Conservation (phyloP, 2,888 invertebrate genomes). For the Diachrysia chrysitis region DNA sequence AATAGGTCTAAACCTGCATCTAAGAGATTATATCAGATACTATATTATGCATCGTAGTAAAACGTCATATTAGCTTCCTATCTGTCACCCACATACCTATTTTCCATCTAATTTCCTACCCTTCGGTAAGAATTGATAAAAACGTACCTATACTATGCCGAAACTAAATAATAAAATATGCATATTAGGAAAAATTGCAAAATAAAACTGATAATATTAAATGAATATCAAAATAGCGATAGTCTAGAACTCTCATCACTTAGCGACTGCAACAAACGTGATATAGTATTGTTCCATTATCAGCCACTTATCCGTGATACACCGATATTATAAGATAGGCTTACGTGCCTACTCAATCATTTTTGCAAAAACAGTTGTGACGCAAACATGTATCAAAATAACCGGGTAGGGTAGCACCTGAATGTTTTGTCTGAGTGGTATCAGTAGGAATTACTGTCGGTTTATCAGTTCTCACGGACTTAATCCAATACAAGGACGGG, state of each 20-base stretch:
- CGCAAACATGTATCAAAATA: background rate
- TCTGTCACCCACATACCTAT: too few species aligned
- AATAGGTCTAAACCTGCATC: too few species aligned
- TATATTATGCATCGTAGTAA: too few species aligned
- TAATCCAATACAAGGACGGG: background rate
- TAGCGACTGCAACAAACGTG: background rate
- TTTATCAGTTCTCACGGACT: conserved; percentile 2
- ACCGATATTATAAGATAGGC: conserved; percentile 3
- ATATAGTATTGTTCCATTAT: background rate
- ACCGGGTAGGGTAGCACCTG: background rate
- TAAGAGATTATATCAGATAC: too few species aligned
- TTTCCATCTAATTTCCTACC: too few species aligned
- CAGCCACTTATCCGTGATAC: background rate
- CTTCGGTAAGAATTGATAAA: too few species aligned
- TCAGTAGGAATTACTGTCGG: background rate
- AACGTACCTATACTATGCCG: too few species aligned
- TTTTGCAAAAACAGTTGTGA: background rate
- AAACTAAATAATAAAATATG: too few species aligned
- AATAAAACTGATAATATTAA: too few species aligned
- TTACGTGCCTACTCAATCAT: background rate
- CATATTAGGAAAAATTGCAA: too few species aligned
- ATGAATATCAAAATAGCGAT: background rate
- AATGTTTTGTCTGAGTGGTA: conserved; percentile 4
- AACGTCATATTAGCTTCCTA: too few species aligned
- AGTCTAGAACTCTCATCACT: background rate